A percentile compares a stretch with the other conserved stretches of the same genome.
phyloP scores from a whole-genome alignment of 2,888 invertebrate species.

The Aspidiotus rigidus region DNA sequence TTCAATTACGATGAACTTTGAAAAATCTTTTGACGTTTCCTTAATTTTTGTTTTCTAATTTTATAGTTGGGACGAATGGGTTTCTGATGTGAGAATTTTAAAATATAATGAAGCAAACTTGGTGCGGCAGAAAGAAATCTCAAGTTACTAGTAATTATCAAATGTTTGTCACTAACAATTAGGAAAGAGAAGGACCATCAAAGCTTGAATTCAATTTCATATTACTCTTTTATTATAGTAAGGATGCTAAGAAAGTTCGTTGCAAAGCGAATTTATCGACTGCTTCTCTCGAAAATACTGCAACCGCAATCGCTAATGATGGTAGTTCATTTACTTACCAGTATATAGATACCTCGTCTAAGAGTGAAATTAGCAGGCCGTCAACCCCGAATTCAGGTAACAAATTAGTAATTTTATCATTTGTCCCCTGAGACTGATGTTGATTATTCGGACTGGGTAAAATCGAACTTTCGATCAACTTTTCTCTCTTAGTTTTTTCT shows the following conservation, averaged over 20 bases:
- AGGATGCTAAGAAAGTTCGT: constrained; percentile 22
- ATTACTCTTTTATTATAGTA: neutral
- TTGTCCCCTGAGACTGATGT: neutral
- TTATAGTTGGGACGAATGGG: constrained; percentile 82
- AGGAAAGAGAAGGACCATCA: too few relatives aligned
- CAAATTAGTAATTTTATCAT: constrained; percentile 44
- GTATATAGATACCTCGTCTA: constrained; percentile 7
- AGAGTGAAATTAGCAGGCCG: constrained; percentile 12
- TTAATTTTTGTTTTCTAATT: constrained; percentile 5
- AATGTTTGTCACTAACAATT: neutral
- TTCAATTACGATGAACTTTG: neutral
- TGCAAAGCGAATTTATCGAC: constrained; percentile 19
- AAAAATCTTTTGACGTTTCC: neutral
- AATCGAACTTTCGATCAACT: neutral
- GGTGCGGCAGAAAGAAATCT: constrained; percentile 76
- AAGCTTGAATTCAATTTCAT: neutral
- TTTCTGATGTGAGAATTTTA: constrained; percentile 78
- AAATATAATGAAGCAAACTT: constrained; percentile 85
- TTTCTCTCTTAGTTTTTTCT: too few relatives aligned
- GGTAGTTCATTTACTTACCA: neutral
- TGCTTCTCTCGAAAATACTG: neutral
- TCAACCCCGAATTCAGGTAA: neutral
- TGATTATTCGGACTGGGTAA: neutral
- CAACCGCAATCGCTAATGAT: neutral
- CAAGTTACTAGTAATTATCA: constrained; percentile 63